phyloP scores from a whole-genome alignment of 2,888 invertebrate species.

The Tetheella fluctuosa region DNA sequence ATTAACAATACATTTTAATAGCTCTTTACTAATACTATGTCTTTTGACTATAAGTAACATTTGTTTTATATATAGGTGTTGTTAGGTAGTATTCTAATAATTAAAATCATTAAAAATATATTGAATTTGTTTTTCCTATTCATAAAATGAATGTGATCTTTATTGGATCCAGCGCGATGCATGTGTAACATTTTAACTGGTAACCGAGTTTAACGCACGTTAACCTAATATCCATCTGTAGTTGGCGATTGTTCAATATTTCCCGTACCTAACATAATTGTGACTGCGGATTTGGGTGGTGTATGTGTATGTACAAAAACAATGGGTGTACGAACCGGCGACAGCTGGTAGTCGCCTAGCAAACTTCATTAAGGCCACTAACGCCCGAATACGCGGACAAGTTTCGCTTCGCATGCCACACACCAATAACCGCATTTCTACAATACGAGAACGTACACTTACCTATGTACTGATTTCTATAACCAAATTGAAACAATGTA shows the following conservation, averaged over 20 bases:
- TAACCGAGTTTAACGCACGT: neutral
- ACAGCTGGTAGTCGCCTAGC: conserved; percentile 33
- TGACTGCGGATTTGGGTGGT: neutral
- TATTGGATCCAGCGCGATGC: too few relatives aligned
- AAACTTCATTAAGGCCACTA: conserved; percentile 38
- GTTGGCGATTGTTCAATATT: neutral
- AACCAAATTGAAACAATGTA: neutral
- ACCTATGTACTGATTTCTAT: neutral
- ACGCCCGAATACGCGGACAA: conserved; percentile 16
- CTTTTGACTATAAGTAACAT: too few relatives aligned
- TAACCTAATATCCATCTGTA: conserved; percentile 1
- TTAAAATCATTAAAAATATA: too few relatives aligned
- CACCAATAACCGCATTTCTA: conserved; percentile 11
- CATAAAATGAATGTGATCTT: too few relatives aligned
- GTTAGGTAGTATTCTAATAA: too few relatives aligned
- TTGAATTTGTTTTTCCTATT: too few relatives aligned
- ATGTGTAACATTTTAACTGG: neutral
- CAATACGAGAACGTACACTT: conserved; percentile 13
- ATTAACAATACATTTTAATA: too few relatives aligned
- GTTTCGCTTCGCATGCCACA: conserved; percentile 18
- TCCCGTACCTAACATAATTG: neutral
- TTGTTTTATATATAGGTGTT: too few relatives aligned
- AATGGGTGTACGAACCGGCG: conserved; percentile 21
- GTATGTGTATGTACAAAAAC: conserved; percentile 18
- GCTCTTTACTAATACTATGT: too few relatives aligned